Evolutionary conservation across 2,113 vertebrate genomes (phyloP), one percentile per base, ranked within the genome.

Genomic region (Murina feae): DNA sequence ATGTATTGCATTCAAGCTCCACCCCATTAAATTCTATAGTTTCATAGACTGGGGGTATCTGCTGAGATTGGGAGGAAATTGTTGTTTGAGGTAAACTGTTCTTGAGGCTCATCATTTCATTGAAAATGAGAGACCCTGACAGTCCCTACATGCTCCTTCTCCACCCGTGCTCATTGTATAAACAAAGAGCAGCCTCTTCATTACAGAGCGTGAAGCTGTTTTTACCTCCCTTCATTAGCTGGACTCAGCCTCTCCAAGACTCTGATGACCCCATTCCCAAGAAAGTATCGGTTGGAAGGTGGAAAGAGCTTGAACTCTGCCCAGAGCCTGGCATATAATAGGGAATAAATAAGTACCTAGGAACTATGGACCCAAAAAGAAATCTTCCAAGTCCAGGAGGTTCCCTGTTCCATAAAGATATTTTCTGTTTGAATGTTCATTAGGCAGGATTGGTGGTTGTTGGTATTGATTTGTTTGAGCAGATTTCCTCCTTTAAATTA

Each of bases 221-320:
- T 12, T 88, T 35, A 30, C 39, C 86, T 71, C 9, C n/a, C 9
- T 47, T 93, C 11, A 16, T 47, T 89, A 78, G 13, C 30, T n/a
- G 12, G 44, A 1, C 2, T 28, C 17, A 55, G 7, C 3, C 5
- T 63, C 17, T 20, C 0, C 2, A 71, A 32, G 13, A 0, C 17
- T 82, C 37, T 78, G 30, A 83, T 17, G 5, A 78, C 35, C 37
- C 7, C 4, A 51, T 11, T 30, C 17, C 10, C 12, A 80, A 32
- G 5, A 71, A 88, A 75, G 4, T 53, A 17, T 42, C 1, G 1
- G 3, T 69, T 3, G 92, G 39, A 55, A 93, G n/a, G 17, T 39
- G 0, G 35, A 20, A 79, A 49, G 23, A 23, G 0, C 55, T 74
- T 10, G 21, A 66, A 44, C 11, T 71, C 30, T n/a, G 16, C 4